phyloP scores from a whole-genome alignment of 2,888 invertebrate genomes.

The Hemaris fuciformis region DNA sequence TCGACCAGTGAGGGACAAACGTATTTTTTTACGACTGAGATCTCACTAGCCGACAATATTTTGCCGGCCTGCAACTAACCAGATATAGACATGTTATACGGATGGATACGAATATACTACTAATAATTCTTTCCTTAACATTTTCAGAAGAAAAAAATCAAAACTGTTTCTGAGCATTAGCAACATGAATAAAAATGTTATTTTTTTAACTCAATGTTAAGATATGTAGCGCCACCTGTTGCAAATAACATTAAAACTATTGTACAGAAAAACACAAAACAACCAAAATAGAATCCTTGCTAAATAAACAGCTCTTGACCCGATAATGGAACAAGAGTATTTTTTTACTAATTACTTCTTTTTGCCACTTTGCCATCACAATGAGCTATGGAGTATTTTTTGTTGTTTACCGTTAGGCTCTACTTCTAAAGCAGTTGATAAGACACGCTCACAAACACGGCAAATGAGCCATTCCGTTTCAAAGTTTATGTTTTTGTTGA shows the following conservation, averaged over 20 bases:
- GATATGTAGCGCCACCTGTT: no score
- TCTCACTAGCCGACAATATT: no score
- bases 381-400: neutral
- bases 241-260: neutral
- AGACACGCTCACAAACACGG: constrained; percentile 61
- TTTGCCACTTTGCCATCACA: neutral
- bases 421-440: constrained; percentile 67
- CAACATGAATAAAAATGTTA: no score
- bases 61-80: no score
- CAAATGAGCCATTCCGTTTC: constrained; percentile 73
- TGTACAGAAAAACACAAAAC: neutral
- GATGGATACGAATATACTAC: no score
- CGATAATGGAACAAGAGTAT: neutral
- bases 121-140: no score
- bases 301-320: neutral
- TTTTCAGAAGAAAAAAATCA: no score
- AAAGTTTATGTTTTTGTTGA: constrained; percentile 44
- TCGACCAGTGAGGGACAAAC: no score
- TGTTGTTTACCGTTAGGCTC: constrained; percentile 57
- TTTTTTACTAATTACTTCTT: neutral
- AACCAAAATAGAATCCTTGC: neutral
- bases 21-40: no score
- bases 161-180: no score
- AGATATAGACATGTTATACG: no score
- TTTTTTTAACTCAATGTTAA: no score